These are phyloP conservation scores for Athalia rosae DNA, from an alignment of 2,888 invertebrate genomes.

Conservation along the genomic window DNA sequence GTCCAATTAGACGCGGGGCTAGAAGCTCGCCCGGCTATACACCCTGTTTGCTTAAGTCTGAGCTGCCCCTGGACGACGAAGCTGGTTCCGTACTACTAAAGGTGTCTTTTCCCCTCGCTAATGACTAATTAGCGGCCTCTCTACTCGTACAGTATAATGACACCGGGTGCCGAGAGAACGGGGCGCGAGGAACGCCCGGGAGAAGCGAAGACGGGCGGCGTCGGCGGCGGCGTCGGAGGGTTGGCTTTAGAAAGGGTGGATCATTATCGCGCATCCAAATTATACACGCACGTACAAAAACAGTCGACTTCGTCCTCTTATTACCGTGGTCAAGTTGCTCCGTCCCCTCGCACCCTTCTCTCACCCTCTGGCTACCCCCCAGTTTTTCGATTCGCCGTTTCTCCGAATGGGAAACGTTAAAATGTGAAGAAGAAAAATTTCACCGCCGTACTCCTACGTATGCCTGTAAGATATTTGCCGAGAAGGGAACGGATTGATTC, in stretches of 20 bases:
- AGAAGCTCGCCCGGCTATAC: conserved; percentile 61
- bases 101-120: conserved; percentile 73
- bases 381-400: not conserved
- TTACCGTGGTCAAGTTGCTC: conserved; percentile 16
- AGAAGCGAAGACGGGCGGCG: too few relatives aligned
- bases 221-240: too few relatives aligned
- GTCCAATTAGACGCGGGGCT: conserved; percentile 73
- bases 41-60: conserved; percentile 72
- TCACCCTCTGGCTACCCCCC: not conserved
- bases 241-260: conserved; percentile 53
- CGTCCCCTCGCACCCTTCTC: not conserved
- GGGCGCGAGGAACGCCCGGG: too few relatives aligned
- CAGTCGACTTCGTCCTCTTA: conserved; percentile 33
- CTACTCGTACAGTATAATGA: conserved; percentile 69
- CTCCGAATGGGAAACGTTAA: too few relatives aligned
- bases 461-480: too few relatives aligned
- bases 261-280: conserved; percentile 68
- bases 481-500: not conserved
- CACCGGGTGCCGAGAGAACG: conserved; percentile 54
- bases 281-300: conserved; percentile 54
- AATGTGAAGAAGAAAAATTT: too few relatives aligned
- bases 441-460: too few relatives aligned
- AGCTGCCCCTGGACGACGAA: conserved; percentile 55
- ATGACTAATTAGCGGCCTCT: conserved; percentile 73
- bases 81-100: conserved; percentile 51